These are phyloP conservation scores for Leiothrix lutea DNA, from an alignment of 2,113 vertebrate species.

Conservation along the genomic window DNA sequence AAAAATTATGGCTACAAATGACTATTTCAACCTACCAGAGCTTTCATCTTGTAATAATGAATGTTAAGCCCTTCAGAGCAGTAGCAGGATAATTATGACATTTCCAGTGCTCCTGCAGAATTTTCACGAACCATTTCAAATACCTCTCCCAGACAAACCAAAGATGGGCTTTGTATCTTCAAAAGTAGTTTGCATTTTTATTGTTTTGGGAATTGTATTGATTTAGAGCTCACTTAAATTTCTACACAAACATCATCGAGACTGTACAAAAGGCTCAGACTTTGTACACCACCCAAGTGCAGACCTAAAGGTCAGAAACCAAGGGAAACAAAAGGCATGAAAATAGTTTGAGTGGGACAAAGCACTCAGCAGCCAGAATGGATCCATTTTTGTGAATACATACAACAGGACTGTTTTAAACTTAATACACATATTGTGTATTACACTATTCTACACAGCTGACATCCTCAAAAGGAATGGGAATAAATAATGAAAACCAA, in stretches of 20 bases:
- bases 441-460: neutral
- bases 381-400: neutral
- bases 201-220: neutral
- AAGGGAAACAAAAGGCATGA: neutral
- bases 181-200: neutral
- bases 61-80: conserved; percentile 11
- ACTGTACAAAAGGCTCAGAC: neutral
- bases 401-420: neutral
- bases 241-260: neutral
- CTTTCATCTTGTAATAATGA: conserved; percentile 55
- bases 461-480: neutral
- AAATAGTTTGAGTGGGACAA: neutral
- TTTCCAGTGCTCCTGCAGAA: conserved; percentile 5
- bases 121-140: neutral
- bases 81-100: neutral
- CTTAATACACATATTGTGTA: neutral
- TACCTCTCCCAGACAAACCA: neutral
- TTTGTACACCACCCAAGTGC: neutral
- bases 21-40: conserved; percentile 31
- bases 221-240: neutral
- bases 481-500: neutral
- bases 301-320: neutral
- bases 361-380: neutral
- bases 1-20: conserved; percentile 31
- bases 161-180: neutral